A percentile compares a stretch with the other conserved stretches of the same genome.
These are phyloP conservation scores for Prenolepis imparis DNA, from an alignment of 2,888 invertebrate species.

Conservation along the genomic window DNA sequence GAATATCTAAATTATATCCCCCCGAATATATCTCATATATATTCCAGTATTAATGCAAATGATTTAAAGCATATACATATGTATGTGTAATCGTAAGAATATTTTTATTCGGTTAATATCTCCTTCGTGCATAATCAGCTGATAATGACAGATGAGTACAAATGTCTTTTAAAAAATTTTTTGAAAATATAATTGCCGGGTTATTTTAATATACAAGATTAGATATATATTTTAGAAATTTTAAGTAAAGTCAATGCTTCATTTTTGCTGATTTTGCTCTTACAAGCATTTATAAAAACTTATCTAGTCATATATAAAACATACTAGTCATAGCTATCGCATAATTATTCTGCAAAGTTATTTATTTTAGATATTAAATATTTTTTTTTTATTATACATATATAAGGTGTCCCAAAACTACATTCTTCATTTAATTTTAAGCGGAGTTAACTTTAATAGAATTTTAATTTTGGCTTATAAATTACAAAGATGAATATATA, in stretches of 20 bases:
- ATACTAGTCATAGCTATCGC: slow-evolving; percentile 25
- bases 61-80: background rate
- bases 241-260: background rate
- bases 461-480: background rate
- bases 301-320: slow-evolving; percentile 41
- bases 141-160: background rate
- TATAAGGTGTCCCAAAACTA: background rate
- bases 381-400: background rate
- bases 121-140: background rate
- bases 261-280: background rate
- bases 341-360: slow-evolving; percentile 27
- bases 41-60: slow-evolving; percentile 1
- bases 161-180: background rate
- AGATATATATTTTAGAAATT: background rate
- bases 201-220: background rate
- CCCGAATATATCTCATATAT: background rate
- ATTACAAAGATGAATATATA: background rate
- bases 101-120: background rate
- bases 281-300: slow-evolving; percentile 18
- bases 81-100: no score
- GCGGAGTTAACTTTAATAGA: background rate
- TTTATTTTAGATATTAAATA: slow-evolving; percentile 31
- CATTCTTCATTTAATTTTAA: background rate
- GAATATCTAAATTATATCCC: slow-evolving; percentile 15
- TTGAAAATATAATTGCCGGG: background rate